phyloP scores from a whole-genome alignment of 2,797 vertebrate genomes.

The Lagorchestes hirsutus region DNA sequence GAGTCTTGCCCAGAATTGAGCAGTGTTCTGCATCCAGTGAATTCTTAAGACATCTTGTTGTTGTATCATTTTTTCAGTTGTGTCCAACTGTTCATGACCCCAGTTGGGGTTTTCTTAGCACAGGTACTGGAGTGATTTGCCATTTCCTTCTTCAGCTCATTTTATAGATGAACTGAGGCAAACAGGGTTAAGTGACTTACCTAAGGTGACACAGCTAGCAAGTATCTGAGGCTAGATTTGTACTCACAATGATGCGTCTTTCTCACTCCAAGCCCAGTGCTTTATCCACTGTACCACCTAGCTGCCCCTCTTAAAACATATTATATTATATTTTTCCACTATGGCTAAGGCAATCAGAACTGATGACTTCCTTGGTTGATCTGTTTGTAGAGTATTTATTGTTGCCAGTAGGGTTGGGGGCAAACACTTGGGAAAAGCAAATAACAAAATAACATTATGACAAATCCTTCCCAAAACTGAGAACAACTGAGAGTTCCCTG shows the following conservation, averaged over 20 bases:
- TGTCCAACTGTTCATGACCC: neutral
- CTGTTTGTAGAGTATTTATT: neutral
- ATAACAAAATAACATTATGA: conserved; percentile 32
- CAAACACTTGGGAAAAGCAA: neutral
- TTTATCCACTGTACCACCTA: neutral
- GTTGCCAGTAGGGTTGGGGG: neutral
- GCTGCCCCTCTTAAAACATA: neutral
- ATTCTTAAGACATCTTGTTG: neutral
- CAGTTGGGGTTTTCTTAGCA: neutral
- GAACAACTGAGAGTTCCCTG: neutral
- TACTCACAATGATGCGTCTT: neutral
- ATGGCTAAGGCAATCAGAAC: neutral
- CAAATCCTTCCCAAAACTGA: conserved; percentile 36
- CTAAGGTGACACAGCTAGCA: neutral
- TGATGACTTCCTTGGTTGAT: neutral
- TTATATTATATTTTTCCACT: neutral
- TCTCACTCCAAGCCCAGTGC: neutral
- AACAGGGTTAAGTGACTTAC: neutral
- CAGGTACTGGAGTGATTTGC: neutral
- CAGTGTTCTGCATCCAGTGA: neutral
- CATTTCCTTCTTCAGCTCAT: neutral
- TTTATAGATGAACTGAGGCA: neutral
- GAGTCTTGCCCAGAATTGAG: neutral
- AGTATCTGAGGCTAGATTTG: neutral
- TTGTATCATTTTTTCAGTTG: neutral